These are phyloP conservation scores for Pseudomyrmex cubaensis DNA, from an alignment of 1,140 invertebrate species.

Conservation along the genomic window DNA sequence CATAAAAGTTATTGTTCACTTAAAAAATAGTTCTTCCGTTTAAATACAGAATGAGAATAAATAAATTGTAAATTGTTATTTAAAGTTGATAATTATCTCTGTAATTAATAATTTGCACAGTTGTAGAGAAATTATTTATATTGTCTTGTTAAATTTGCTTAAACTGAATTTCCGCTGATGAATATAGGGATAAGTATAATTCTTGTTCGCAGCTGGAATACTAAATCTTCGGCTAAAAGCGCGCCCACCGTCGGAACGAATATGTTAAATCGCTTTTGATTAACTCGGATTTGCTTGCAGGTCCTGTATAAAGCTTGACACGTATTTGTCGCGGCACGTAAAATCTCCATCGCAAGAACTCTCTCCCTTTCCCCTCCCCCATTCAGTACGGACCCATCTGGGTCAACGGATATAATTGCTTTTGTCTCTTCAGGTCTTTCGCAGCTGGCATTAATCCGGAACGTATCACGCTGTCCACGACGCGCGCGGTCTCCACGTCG, in stretches of 20 bases:
- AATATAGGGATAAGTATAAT: not conserved
- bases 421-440: slow-evolving; percentile 40
- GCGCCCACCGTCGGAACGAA: not conserved
- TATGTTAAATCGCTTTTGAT: slow-evolving; percentile 47
- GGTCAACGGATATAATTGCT: slow-evolving; percentile 57
- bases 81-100: too few relatives aligned
- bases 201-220: not conserved
- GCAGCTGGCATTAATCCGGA: slow-evolving; percentile 34
- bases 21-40: not conserved
- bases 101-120: too few relatives aligned
- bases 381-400: slow-evolving; percentile 21
- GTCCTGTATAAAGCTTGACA: slow-evolving; percentile 35
- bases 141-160: not conserved
- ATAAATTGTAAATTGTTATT: too few relatives aligned
- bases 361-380: too few relatives aligned
- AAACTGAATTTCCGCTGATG: not conserved
- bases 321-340: slow-evolving; percentile 46
- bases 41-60: too few relatives aligned
- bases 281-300: slow-evolving; percentile 37
- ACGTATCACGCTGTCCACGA: slow-evolving; percentile 10
- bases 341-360: slow-evolving; percentile 51
- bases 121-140: too few relatives aligned
- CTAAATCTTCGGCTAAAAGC: slow-evolving; percentile 2
- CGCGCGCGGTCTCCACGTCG: not conserved
- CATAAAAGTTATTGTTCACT: slow-evolving; percentile 1